A percentile compares a stretch with the other conserved stretches of the same genome.
These are phyloP conservation scores for Melieria crassipennis DNA, from an alignment of 2,888 invertebrate genomes.

Conservation along the genomic window DNA sequence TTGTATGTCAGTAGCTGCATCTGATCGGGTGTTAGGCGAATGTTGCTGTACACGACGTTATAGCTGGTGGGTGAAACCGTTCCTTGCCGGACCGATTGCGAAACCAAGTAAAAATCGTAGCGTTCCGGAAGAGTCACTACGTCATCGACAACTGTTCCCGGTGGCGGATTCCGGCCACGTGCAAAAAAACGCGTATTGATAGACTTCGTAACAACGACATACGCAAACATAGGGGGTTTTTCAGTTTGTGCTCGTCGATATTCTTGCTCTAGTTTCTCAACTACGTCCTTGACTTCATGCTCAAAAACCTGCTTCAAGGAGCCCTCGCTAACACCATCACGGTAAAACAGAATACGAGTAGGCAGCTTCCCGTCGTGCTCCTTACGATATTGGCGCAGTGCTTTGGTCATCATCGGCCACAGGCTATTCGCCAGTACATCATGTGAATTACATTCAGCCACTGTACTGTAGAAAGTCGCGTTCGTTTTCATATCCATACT, in stretches of 20 bases:
- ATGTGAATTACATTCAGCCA: conserved; percentile 76
- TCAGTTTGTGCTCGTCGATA: conserved; percentile 67
- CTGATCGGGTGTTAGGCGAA: conserved; percentile 76
- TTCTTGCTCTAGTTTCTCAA: conserved; percentile 68
- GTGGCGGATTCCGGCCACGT: conserved; percentile 74
- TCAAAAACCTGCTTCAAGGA: conserved; percentile 81
- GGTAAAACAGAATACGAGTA: conserved; percentile 79
- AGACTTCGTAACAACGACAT: conserved; percentile 88
- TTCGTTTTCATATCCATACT: conserved; percentile 70
- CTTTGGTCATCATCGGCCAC: conserved; percentile 70
- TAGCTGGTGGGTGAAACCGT: conserved; percentile 92
- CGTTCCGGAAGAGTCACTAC: conserved; percentile 82
- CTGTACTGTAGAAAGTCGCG: conserved; percentile 79
- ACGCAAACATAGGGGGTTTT: conserved; percentile 70
- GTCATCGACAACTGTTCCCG: conserved; percentile 90
- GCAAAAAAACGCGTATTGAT: conserved; percentile 81
- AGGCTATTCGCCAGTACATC: conserved; percentile 82
- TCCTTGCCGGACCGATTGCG: conserved; percentile 87
- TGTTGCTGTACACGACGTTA: conserved; percentile 83
- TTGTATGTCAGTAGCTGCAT: conserved; percentile 89
- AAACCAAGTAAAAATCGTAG: conserved; percentile 91
- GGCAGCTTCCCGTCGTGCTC: conserved; percentile 69
- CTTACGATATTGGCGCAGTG: conserved; percentile 56
- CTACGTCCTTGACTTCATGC: conserved; percentile 77
- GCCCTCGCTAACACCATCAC: conserved; percentile 95